Conservation (phyloP, 1,140 invertebrate species). For the Apis florea region DNA sequence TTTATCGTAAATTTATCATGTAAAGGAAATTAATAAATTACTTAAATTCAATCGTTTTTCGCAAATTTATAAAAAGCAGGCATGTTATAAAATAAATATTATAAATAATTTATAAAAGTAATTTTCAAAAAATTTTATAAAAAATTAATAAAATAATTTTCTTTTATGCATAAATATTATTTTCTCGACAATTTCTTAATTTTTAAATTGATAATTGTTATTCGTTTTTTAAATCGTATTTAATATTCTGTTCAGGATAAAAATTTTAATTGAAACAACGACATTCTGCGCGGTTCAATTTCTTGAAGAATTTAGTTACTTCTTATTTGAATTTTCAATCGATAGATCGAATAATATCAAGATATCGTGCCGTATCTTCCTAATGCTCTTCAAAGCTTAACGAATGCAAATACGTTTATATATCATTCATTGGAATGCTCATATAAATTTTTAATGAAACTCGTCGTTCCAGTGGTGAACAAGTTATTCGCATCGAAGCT, state of each 20-base stretch:
- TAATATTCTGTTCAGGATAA: neutral
- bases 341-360: neutral
- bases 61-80: no score
- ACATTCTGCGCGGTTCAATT: conserved; percentile 12
- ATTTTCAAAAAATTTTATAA: no score
- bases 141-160: no score
- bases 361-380: neutral
- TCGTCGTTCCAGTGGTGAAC: conserved; percentile 1
- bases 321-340: conserved; percentile 27
- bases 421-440: no score
- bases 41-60: no score
- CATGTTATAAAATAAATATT: neutral
- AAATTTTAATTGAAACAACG: conserved; percentile 21
- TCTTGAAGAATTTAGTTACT: conserved; percentile 16
- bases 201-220: no score
- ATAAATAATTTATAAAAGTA: no score
- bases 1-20: no score
- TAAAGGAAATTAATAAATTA: no score
- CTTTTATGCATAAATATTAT: no score
- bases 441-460: conserved; percentile 6
- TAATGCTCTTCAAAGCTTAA: no score
- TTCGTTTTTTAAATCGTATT: conserved; percentile 1
- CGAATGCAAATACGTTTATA: no score
- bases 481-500: neutral
- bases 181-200: neutral